Base-by-base conservation (phyloP, 2,888 invertebrate species). In the Parnassius glacialis region DNA sequence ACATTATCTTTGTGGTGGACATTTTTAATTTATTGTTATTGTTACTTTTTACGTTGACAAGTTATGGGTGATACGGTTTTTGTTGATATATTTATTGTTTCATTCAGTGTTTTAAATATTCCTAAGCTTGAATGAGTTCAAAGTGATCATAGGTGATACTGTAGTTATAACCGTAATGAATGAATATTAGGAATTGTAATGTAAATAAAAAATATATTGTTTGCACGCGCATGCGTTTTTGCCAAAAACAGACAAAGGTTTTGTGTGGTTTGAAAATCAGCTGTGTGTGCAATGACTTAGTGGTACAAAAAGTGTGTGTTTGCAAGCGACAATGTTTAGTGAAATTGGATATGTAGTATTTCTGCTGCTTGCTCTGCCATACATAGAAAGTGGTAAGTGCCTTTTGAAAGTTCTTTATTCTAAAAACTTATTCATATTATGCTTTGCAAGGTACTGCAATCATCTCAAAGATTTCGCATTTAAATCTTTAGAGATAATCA, bases 371-470 rank as follows among this genome's bases (percentile, higher is more conserved):
- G 92, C 94, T 81, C 92, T 94, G 80, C 94, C 94, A 75, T 93
- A 93, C 85, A 94, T 94, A 82, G 94, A 94, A 89, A 94, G 94
- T 89, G 94, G 94, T 94, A 80, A 94, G 94, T 93, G 62, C 65
- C 56, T 2, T 20, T 10, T 20, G 10, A 25, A 42, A 51, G 9
- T 44, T 7, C 50, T 54, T 53, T 12, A 44, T 47, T 50, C 10
- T 51, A 13, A 9, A 48, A 48, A 3, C 43, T 11, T 11, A n/a
- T 13, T 16, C 13, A n/a, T 13, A 12, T 48, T 16, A 13, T 48
- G 13, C 48, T 48, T 48, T 34, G 5, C 7, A 34, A 34, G 34
- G 34, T 34, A 3, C 48, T 48, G 9, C 7, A 48, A 43, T 43
- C 43, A 10, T 43, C 11, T 43, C 11, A 43, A 43, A 2, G 34